Percentiles rank a stretch among this genome's conserved stretches.
Conservation (phyloP, 2,113 vertebrate genomes). For the Sebastes fasciatus region DNA sequence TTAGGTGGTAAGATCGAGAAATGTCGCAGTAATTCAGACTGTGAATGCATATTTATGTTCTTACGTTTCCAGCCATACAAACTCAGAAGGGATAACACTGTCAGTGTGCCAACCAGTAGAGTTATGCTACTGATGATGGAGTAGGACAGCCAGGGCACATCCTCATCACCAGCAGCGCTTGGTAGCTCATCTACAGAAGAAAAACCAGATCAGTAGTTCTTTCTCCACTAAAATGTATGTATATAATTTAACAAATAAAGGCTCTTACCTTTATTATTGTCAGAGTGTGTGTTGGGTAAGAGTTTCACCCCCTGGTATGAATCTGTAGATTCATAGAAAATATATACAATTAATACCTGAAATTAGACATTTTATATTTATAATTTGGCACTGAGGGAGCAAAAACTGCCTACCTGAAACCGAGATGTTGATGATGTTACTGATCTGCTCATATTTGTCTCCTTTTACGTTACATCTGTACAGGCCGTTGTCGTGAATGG, state of each 20-base stretch:
- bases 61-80: constrained; percentile 21
- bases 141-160: constrained; percentile 9
- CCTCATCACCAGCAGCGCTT: accelerated
- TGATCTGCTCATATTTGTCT: accelerated
- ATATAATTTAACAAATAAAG: background rate
- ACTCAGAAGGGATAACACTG: background rate
- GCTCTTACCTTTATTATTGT: constrained; percentile 19
- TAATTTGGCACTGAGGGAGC: background rate
- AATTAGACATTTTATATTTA: background rate
- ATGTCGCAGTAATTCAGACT: background rate
- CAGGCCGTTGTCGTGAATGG: constrained; percentile 21
- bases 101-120: constrained; percentile 13
- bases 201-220: background rate
- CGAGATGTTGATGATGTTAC: constrained; percentile 48
- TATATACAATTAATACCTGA: background rate
- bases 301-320: background rate
- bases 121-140: background rate
- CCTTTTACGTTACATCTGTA: constrained; percentile 39
- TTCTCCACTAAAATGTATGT: background rate
- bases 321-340: background rate
- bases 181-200: background rate
- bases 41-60: background rate
- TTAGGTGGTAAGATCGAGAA: background rate
- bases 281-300: too few species aligned
- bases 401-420: constrained; percentile 55